These are phyloP conservation scores for Trochalopteron elliotii DNA, from an alignment of 2,113 vertebrate species.

Conservation along the genomic window DNA sequence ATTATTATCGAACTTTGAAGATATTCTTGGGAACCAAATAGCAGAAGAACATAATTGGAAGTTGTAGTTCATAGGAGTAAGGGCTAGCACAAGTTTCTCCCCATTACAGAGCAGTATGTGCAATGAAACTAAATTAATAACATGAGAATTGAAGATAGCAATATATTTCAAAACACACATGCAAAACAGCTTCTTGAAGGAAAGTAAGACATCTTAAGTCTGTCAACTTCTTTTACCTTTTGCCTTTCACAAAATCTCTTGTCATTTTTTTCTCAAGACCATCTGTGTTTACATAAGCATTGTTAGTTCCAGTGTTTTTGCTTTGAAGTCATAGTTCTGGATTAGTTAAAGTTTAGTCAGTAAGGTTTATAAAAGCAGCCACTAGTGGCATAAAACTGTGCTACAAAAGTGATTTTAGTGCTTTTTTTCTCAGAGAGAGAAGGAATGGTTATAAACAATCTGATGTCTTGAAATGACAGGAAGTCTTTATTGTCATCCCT, in stretches of 20 bases:
- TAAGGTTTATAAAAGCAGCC: not conserved
- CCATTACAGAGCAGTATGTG: slow-evolving; percentile 1
- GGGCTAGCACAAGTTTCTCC: slow-evolving; percentile 27
- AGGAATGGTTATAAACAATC: not conserved
- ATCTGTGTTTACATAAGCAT: not conserved
- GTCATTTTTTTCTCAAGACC: not conserved
- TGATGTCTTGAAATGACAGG: not conserved
- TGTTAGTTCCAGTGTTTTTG: not conserved
- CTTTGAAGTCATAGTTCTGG: not conserved
- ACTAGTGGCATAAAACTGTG: not conserved
- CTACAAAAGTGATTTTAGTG: not conserved
- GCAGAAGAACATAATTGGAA: not conserved
- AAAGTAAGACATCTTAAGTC: not conserved
- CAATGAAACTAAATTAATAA: slow-evolving; percentile 26
- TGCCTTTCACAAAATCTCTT: not conserved
- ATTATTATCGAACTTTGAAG: slow-evolving; percentile 68
- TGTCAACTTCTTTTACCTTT: not conserved
- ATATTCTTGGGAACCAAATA: slow-evolving; percentile 32
- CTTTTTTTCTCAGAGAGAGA: not conserved
- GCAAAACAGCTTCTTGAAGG: slow-evolving; percentile 15
- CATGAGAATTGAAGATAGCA: slow-evolving; percentile 15
- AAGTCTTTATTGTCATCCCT: not conserved
- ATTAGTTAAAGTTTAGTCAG: not conserved
- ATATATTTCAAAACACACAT: not conserved
- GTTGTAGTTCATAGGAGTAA: slow-evolving; percentile 18